Conservation (phyloP, 2,797 vertebrate genomes). For the Trachurus trachurus region DNA sequence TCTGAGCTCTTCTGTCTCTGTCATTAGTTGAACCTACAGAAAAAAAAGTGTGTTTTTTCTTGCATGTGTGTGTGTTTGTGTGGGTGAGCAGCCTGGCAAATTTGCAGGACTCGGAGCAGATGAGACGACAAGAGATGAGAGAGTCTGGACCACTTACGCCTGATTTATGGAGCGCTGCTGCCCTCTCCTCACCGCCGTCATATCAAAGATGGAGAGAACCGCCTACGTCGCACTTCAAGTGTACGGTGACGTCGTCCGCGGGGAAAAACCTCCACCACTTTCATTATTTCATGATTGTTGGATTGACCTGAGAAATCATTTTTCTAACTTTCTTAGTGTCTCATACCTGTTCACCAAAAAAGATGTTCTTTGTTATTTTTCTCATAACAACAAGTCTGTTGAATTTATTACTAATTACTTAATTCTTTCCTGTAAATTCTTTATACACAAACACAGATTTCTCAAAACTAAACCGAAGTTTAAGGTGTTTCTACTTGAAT, state of each 20-base stretch:
- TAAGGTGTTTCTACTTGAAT: too few relatives aligned
- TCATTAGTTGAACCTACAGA: constrained; percentile 12
- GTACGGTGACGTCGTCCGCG: background rate
- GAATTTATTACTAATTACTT: too few relatives aligned
- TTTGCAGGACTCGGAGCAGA: background rate
- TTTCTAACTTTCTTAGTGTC: too few relatives aligned
- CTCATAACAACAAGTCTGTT: too few relatives aligned
- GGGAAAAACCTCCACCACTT: background rate
- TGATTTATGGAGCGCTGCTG: constrained; percentile 22
- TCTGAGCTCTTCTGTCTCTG: constrained; percentile 12
- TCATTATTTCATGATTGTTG: too few relatives aligned
- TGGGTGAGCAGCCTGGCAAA: background rate
- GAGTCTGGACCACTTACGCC: constrained; percentile 14
- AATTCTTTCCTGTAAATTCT: too few relatives aligned
- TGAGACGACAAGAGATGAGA: constrained; percentile 21
- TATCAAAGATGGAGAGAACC: constrained; percentile 2
- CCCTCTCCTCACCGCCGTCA: constrained; percentile 10
- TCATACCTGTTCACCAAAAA: too few relatives aligned
- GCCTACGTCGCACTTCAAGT: background rate
- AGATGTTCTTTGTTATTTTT: too few relatives aligned
- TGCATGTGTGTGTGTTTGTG: background rate
- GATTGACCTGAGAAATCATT: too few relatives aligned
- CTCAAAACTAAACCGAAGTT: too few relatives aligned
- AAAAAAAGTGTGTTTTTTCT: background rate
- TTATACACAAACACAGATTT: too few relatives aligned